phyloP scores from a whole-genome alignment of 2,113 vertebrate genomes.

The Thamnophis sirtalis region DNA sequence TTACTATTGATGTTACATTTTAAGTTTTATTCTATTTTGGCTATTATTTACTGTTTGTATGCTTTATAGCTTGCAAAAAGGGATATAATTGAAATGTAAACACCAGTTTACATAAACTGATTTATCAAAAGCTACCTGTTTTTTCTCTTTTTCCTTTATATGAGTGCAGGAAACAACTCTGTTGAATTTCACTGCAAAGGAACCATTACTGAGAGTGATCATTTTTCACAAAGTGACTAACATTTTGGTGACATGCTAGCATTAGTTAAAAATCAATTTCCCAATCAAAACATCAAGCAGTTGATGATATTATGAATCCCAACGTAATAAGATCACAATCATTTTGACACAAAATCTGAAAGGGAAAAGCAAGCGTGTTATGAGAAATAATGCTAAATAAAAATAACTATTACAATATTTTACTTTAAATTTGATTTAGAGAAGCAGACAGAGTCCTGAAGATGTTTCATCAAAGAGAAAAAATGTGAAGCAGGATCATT shows the following conservation, averaged over 20 bases:
- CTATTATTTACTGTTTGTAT: not conserved
- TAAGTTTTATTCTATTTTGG: not conserved
- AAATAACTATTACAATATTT: not conserved
- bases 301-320: not conserved
- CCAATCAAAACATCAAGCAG: not conserved
- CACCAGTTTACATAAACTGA: not conserved
- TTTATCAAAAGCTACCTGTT: not conserved
- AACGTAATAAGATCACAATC: not conserved
- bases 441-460: slow-evolving; percentile 17
- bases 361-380: not conserved
- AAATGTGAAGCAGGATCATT: slow-evolving; percentile 5
- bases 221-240: not conserved
- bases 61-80: not conserved
- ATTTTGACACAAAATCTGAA: not conserved
- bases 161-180: not conserved
- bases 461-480: not conserved
- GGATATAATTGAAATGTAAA: not conserved
- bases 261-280: not conserved
- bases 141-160: not conserved
- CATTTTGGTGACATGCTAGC: not conserved
- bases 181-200: not conserved
- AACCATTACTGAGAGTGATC: not conserved
- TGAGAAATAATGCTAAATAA: not conserved
- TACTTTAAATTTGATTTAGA: slow-evolving; percentile 52
- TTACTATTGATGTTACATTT: not conserved